A percentile compares a stretch with the other conserved stretches of the same genome.
These are phyloP conservation scores for Nothoprocta pentlandii DNA, from an alignment of 2,113 vertebrate genomes.

Conservation along the genomic window DNA sequence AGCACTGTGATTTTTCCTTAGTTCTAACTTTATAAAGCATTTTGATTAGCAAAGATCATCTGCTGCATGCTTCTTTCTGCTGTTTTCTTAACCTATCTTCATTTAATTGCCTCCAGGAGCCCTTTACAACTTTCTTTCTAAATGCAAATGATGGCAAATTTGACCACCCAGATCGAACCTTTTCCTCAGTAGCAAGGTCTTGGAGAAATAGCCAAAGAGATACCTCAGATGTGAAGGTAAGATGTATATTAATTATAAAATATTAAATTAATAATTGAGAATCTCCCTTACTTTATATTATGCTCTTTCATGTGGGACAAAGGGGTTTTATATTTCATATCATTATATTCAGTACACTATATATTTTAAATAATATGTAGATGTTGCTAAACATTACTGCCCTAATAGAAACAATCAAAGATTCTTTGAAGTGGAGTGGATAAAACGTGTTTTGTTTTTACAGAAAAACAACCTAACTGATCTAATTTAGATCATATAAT, in stretches of 20 bases:
- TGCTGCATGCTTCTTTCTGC: not conserved
- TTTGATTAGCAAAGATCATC: not conserved
- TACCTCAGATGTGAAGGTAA: slow-evolving; percentile 95
- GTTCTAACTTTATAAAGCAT: not conserved
- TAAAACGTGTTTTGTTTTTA: slow-evolving; percentile 72
- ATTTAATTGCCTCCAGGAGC: slow-evolving; percentile 84
- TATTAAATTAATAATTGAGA: not conserved
- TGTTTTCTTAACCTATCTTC: slow-evolving; percentile 31
- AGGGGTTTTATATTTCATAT: not conserved
- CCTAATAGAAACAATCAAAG: slow-evolving; percentile 41
- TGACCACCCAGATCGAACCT: slow-evolving; percentile 93
- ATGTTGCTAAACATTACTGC: slow-evolving; percentile 8
- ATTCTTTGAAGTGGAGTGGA: slow-evolving; percentile 65
- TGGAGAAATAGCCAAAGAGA: slow-evolving; percentile 98
- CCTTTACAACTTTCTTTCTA: slow-evolving; percentile 96
- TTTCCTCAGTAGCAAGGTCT: slow-evolving; percentile 90
- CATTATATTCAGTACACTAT: not conserved
- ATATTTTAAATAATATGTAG: slow-evolving; percentile 11
- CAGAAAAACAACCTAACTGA: slow-evolving; percentile 61
- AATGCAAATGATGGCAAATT: slow-evolving; percentile 92
- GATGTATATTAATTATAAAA: not conserved
- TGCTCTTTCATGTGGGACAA: not conserved
- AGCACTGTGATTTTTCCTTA: slow-evolving; percentile 5
- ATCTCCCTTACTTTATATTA: not conserved
- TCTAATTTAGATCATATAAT: slow-evolving; percentile 82